Evolutionary conservation across 2,113 vertebrate species (phyloP).

Genomic region (Alethe diademata): DNA sequence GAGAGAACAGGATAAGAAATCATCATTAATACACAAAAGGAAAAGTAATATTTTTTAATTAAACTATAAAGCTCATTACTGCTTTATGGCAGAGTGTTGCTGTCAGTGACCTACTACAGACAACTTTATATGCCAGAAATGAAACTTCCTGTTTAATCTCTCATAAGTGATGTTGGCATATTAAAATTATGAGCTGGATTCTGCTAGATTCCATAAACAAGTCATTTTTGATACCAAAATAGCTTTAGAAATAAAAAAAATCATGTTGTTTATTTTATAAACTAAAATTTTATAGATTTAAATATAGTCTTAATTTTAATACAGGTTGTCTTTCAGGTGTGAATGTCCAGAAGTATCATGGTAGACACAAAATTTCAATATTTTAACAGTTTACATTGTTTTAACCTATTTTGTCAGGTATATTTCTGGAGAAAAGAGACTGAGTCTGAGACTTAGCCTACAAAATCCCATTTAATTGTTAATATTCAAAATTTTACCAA

Average conservation of each 20-base stretch:
- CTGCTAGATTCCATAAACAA: background rate
- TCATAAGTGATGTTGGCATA: background rate
- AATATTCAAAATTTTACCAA: background rate
- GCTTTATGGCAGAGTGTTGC: background rate
- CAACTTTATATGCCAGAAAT: background rate
- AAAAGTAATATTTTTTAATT: slow-evolving; percentile 47
- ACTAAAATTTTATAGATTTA: background rate
- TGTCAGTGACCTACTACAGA: slow-evolving; percentile 10
- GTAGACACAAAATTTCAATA: background rate
- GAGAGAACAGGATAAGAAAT: slow-evolving; percentile 56
- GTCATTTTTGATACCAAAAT: background rate
- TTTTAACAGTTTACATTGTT: background rate
- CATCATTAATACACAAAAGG: slow-evolving; percentile 1
- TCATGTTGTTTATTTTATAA: background rate
- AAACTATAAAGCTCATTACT: slow-evolving; percentile 47
- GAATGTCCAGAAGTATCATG: background rate
- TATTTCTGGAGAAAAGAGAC: background rate
- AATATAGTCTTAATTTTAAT: background rate
- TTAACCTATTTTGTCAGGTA: background rate
- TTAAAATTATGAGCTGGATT: background rate
- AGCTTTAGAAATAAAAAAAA: background rate
- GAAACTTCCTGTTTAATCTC: background rate
- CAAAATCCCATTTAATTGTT: background rate
- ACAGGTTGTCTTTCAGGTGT: background rate
- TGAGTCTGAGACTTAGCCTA: background rate